These are phyloP conservation scores for Syngnathoides biaculeatus DNA, from an alignment of 2,113 vertebrate genomes.

Conservation along the genomic window DNA sequence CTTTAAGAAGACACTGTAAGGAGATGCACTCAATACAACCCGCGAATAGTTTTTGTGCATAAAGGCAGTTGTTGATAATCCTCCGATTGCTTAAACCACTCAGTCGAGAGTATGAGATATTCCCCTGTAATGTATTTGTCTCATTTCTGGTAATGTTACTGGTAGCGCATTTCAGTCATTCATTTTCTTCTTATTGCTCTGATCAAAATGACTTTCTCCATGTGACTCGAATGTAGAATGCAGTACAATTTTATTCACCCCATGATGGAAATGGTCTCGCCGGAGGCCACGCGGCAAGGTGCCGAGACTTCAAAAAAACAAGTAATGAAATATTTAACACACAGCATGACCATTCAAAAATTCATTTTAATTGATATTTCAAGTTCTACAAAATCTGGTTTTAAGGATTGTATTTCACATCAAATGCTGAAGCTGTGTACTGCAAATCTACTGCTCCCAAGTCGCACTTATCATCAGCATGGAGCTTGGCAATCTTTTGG, in stretches of 20 bases:
- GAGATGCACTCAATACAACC: slow-evolving; percentile 1
- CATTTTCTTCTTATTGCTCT: slow-evolving; percentile 46
- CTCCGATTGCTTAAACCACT: too few relatives aligned
- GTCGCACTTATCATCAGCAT: slow-evolving; percentile 18
- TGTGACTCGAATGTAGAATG: slow-evolving; percentile 33
- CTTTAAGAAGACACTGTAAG: slow-evolving; percentile 17
- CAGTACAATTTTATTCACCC: slow-evolving; percentile 27
- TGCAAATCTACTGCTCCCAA: slow-evolving; percentile 1
- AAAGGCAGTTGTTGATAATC: too few relatives aligned
- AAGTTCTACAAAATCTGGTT: neutral
- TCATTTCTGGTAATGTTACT: slow-evolving; percentile 69
- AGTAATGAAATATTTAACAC: slow-evolving; percentile 23
- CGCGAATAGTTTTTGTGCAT: slow-evolving; percentile 36
- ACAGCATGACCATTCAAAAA: neutral
- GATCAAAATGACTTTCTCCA: slow-evolving; percentile 37
- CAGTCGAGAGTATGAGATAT: too few relatives aligned
- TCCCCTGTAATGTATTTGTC: slow-evolving; percentile 60
- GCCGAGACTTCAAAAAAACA: slow-evolving; percentile 12
- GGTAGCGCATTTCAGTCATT: slow-evolving; percentile 44
- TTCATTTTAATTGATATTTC: neutral
- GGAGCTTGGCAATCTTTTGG: slow-evolving; percentile 44
- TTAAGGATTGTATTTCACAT: neutral
- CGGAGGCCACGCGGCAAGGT: slow-evolving; percentile 19
- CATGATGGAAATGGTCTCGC: slow-evolving; percentile 29
- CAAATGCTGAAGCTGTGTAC: neutral